Evolutionary conservation across 2,888 invertebrate genomes (phyloP).

Genomic region (Ectemnius continuus): DNA sequence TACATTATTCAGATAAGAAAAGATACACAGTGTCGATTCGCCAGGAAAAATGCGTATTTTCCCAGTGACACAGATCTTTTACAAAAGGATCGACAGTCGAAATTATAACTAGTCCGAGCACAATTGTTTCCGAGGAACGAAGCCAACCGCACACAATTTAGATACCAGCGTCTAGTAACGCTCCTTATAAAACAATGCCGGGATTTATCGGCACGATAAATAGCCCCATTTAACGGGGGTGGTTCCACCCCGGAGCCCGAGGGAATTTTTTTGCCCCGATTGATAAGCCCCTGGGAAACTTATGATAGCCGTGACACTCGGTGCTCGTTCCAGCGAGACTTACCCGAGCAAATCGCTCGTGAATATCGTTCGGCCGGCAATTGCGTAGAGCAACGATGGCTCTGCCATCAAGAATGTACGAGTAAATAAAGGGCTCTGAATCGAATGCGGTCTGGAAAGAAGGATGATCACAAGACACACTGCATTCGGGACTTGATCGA

Average conservation of each 20-base stretch:
- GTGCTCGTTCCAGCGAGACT: background rate
- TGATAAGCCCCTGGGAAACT: constrained; percentile 1
- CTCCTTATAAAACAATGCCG: constrained; percentile 3
- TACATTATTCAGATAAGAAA: no score
- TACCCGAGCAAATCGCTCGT: background rate
- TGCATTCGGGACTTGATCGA: background rate
- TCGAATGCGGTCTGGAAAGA: no score
- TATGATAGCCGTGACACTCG: background rate
- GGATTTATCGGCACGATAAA: constrained; percentile 10
- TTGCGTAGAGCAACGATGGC: no score
- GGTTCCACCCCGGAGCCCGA: background rate
- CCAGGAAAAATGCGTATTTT: no score
- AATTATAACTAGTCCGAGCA: no score
- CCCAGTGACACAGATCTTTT: no score
- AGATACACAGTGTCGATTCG: no score
- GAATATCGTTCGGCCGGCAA: no score
- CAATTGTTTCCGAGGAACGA: background rate
- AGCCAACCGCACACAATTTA: constrained; percentile 1
- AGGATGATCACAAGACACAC: background rate
- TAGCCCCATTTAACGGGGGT: background rate
- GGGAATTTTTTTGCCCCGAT: background rate
- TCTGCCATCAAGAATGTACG: no score
- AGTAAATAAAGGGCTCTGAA: no score
- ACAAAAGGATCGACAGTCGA: no score
- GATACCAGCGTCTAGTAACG: background rate